Percentiles rank a stretch among this genome's conserved stretches.
Conservation (phyloP, 2,888 invertebrate species). For the Pollenia griseotomentosa region DNA sequence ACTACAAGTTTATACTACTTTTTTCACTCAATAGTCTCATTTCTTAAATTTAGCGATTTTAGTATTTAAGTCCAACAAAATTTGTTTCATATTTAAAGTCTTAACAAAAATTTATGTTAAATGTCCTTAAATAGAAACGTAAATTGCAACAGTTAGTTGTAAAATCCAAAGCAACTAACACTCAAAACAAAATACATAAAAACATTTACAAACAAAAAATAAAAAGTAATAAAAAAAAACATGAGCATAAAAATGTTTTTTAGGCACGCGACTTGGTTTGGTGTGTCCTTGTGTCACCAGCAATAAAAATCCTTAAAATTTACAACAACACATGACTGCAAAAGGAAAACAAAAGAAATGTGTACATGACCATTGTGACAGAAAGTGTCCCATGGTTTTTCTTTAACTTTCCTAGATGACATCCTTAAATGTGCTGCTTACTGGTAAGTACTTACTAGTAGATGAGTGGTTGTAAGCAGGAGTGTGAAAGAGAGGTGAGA, state of each 20-base stretch:
- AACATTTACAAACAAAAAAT: neutral
- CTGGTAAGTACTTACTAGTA: neutral
- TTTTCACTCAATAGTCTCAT: no score
- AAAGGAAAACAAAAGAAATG: conserved; percentile 8
- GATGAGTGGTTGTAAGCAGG: neutral
- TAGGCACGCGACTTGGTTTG: conserved; percentile 56
- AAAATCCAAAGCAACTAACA: neutral
- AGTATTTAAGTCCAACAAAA: neutral
- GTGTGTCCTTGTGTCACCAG: conserved; percentile 61
- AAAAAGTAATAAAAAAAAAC: conserved; percentile 20
- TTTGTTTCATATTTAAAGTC: conserved; percentile 3
- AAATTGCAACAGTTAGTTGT: conserved; percentile 54
- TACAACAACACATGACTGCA: conserved; percentile 20
- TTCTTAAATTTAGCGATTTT: no score
- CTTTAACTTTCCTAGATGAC: conserved; percentile 16
- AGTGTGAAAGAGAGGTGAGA: neutral
- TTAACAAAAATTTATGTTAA: neutral
- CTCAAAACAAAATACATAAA: conserved; percentile 1
- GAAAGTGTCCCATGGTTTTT: conserved; percentile 49
- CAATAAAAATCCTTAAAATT: conserved; percentile 58
- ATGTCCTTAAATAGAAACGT: conserved; percentile 30
- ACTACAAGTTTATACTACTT: no score
- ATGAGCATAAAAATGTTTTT: conserved; percentile 58
- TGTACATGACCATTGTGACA: conserved; percentile 58
- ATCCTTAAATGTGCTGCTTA: conserved; percentile 46